Evolutionary conservation across 2,888 invertebrate genomes (phyloP).

Genomic region (Listrodromus nycthemerus): DNA sequence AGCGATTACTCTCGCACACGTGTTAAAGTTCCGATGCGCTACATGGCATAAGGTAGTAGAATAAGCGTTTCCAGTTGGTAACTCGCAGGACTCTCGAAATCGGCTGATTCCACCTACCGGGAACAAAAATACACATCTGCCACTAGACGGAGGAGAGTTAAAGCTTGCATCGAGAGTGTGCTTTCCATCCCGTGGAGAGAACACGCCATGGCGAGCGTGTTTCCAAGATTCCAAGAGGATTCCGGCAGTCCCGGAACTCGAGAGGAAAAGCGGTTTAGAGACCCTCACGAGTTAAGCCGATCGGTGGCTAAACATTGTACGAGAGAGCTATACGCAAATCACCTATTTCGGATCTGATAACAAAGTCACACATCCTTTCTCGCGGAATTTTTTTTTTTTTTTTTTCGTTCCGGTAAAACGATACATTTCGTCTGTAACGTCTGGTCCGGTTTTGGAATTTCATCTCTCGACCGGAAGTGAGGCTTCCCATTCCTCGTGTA

Average conservation of each 20-base stretch:
- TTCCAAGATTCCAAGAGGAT: conserved; percentile 61
- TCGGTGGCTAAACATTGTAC: conserved; percentile 62
- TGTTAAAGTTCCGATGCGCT: conserved; percentile 25
- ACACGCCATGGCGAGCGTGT: conserved; percentile 43
- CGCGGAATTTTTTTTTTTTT: background rate
- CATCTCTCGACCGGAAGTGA: background rate
- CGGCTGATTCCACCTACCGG: conserved; percentile 13
- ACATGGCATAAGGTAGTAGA: conserved; percentile 35
- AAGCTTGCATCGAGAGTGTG: conserved; percentile 31
- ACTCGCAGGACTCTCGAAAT: conserved; percentile 30
- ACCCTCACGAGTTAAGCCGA: conserved; percentile 61
- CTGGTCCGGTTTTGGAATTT: background rate
- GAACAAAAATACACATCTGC: conserved; percentile 45
- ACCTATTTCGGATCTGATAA: conserved; percentile 39
- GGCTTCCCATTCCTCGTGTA: background rate
- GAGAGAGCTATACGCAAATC: conserved; percentile 31
- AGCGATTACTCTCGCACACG: conserved; percentile 4
- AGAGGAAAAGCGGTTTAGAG: conserved; percentile 66
- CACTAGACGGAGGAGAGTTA: conserved; percentile 23
- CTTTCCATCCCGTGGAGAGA: conserved; percentile 13
- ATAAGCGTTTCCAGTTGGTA: conserved; percentile 39
- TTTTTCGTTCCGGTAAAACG: background rate
- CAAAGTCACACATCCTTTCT: conserved; percentile 29
- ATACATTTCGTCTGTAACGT: background rate
- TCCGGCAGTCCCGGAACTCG: conserved; percentile 60